Percentiles rank a stretch among this genome's conserved stretches.
These are phyloP conservation scores for Allophyes oxyacanthae DNA, from an alignment of 2,888 invertebrate species.

Conservation along the genomic window DNA sequence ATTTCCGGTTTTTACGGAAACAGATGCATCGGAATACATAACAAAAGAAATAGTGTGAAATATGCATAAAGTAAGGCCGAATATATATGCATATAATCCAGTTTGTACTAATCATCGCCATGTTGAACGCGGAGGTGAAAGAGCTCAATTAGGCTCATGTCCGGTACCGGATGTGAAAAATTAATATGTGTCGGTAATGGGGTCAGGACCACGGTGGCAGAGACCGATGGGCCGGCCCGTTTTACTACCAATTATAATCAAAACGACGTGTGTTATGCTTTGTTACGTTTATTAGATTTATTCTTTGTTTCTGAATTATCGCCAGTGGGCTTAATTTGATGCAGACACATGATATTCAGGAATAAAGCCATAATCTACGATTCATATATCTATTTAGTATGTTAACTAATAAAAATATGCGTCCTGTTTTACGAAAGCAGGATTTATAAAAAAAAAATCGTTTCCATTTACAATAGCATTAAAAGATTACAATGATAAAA, in stretches of 20 bases:
- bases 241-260: conserved; percentile 64
- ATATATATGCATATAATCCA: conserved; percentile 15
- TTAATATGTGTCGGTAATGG: conserved; percentile 79
- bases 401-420: too few relatives aligned
- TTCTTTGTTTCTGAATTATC: conserved; percentile 1
- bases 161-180: conserved; percentile 79
- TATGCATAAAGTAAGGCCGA: not conserved
- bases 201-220: conserved; percentile 64
- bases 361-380: too few relatives aligned
- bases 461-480: too few relatives aligned
- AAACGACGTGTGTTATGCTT: conserved; percentile 53
- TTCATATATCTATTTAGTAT: too few relatives aligned
- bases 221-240: conserved; percentile 67
- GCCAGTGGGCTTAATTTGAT: too few relatives aligned
- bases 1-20: too few relatives aligned
- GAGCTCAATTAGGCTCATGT: conserved; percentile 72
- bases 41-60: too few relatives aligned
- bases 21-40: too few relatives aligned
- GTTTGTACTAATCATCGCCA: conserved; percentile 48
- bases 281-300: conserved; percentile 13
- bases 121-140: conserved; percentile 58
- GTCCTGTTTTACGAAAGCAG: too few relatives aligned
- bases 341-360: too few relatives aligned
- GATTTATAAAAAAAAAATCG: too few relatives aligned
- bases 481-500: too few relatives aligned